Percentiles rank a stretch among this genome's conserved stretches.
Evolutionary conservation across 2,797 vertebrate species (phyloP).

Genomic region (Hydrophis major): DNA sequence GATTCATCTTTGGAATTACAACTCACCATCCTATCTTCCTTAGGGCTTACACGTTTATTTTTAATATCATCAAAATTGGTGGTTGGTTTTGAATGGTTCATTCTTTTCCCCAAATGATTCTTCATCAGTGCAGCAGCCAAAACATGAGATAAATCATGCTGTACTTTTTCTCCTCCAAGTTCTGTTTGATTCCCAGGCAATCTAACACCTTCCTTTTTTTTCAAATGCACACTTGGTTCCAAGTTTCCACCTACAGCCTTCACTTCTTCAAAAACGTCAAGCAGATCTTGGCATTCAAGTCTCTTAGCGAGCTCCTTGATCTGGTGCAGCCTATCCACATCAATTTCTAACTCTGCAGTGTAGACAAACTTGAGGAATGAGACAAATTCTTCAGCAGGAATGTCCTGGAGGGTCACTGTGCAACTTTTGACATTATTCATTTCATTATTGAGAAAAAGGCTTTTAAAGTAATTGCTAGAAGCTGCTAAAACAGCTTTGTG

Average conservation of each 20-base stretch:
- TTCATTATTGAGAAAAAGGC: conserved; percentile 63
- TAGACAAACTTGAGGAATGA: conserved; percentile 69
- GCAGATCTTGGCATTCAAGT: conserved; percentile 68
- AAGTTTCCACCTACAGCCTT: conserved; percentile 44
- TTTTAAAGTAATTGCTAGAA: conserved; percentile 71
- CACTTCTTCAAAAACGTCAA: conserved; percentile 63
- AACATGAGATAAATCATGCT: conserved; percentile 19
- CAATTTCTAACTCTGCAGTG: conserved; percentile 65
- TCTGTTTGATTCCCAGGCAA: not conserved
- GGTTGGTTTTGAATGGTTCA: conserved; percentile 28
- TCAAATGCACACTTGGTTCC: conserved; percentile 51
- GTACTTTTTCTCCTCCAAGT: not conserved
- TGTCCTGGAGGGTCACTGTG: conserved; percentile 60
- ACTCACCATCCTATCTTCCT: not conserved
- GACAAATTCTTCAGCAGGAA: conserved; percentile 65
- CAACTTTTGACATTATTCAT: conserved; percentile 50
- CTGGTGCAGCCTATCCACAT: conserved; percentile 57
- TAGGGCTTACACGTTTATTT: not conserved
- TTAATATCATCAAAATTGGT: not conserved
- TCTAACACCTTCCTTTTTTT: conserved; percentile 17
- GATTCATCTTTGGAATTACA: conserved; percentile 15
- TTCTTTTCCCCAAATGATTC: conserved; percentile 52
- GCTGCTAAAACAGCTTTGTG: conserved; percentile 70
- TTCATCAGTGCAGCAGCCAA: conserved; percentile 19
- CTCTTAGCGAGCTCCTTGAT: conserved; percentile 62